Conservation (phyloP, 2,113 vertebrate genomes). For the Aegithalos caudatus region DNA sequence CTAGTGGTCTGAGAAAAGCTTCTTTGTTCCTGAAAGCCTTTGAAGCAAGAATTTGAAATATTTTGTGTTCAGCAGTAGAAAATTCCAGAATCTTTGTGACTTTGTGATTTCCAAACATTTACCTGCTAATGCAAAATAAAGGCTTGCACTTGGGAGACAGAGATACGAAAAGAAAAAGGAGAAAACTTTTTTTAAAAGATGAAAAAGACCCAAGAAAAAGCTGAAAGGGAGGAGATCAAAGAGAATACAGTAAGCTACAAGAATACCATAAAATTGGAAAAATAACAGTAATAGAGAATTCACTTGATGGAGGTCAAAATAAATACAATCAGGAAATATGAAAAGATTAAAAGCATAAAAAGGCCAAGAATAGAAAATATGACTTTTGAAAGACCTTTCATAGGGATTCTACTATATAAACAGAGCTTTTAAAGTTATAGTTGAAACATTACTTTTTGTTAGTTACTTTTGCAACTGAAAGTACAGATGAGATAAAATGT, state of each 20-base stretch:
- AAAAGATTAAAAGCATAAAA: conserved; percentile 62
- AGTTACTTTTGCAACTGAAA: neutral
- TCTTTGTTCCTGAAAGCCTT: conserved; percentile 75
- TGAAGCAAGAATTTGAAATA: conserved; percentile 69
- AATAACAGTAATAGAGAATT: conserved; percentile 71
- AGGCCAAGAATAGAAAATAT: conserved; percentile 25
- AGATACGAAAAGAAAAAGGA: conserved; percentile 49
- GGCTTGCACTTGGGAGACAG: conserved; percentile 55
- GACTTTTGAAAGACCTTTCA: neutral
- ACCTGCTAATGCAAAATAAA: conserved; percentile 62
- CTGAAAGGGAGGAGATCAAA: conserved; percentile 71
- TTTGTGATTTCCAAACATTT: conserved; percentile 62
- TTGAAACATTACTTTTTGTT: neutral
- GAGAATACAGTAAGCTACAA: conserved; percentile 54
- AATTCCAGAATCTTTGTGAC: conserved; percentile 53
- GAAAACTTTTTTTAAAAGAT: conserved; percentile 54
- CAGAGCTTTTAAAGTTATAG: conserved; percentile 1
- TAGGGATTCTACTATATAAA: conserved; percentile 32
- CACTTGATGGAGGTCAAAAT: conserved; percentile 63
- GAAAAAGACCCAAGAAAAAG: conserved; percentile 62
- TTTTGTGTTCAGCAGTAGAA: conserved; percentile 60
- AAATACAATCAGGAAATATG: conserved; percentile 64
- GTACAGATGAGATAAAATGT: neutral
- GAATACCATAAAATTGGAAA: conserved; percentile 71
- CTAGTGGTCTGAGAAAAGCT: conserved; percentile 67